Percentiles rank a stretch among this genome's conserved stretches.
Evolutionary conservation across 2,888 invertebrate genomes (phyloP).

Genomic region (Limnephilus auricula): DNA sequence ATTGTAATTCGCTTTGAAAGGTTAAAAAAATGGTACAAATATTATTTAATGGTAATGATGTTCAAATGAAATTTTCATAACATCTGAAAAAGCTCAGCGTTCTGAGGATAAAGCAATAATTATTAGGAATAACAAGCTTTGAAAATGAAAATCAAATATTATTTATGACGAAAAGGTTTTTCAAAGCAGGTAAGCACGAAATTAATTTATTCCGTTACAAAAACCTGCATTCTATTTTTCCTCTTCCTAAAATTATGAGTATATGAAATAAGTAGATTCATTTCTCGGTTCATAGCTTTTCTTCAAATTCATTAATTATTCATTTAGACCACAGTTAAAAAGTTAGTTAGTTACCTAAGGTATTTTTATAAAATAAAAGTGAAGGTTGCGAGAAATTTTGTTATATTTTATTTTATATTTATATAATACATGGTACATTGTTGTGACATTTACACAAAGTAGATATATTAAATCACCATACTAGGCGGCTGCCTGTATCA

Average conservation of each 20-base stretch:
- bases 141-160: not conserved
- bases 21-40: not conserved
- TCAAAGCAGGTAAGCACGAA: not conserved
- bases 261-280: not conserved
- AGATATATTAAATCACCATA: no score
- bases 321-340: no score
- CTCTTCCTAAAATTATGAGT: not conserved
- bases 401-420: no score
- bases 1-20: conserved; percentile 11
- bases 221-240: not conserved
- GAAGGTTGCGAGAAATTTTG: no score
- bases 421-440: no score
- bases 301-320: not conserved
- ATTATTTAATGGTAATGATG: not conserved
- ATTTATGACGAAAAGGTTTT: not conserved
- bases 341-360: no score
- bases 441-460: no score
- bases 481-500: no score
- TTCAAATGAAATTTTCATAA: not conserved
- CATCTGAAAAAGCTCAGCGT: not conserved
- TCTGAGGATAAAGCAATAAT: not conserved
- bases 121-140: not conserved
- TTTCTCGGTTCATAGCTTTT: not conserved
- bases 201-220: not conserved
- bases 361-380: no score